Base-by-base conservation (phyloP, 2,113 vertebrate genomes). In the Ia io region DNA sequence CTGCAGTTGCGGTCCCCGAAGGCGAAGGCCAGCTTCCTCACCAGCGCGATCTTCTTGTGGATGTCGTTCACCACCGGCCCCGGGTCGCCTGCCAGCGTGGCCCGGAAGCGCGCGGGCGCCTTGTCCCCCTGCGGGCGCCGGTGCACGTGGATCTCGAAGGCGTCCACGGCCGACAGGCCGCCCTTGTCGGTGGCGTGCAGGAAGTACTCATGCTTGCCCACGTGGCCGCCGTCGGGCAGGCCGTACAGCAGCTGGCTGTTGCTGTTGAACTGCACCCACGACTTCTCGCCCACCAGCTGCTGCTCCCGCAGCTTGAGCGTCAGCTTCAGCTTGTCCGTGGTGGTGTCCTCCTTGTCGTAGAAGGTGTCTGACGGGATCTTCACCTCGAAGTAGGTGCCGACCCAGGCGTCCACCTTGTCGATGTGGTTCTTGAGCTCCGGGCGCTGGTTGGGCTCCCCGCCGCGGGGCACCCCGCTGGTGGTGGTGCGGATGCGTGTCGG, bases 241-340 rank as follows among this genome's bases (percentile, higher is more conserved):
- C 99, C 99, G 0, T 99, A 99, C 98, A 99, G 98, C 32, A 99
- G 98, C 97, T 99, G 99, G 97, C 99, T 99, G 25, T 99, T 99
- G 97, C 99, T 99, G 97, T 99, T 99, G 97, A 99, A 99, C 94
- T 99, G 99, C 14, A 99, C 99, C 99, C 99, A 99, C 0, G 99
- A 99, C 1, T 98, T 98, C 97, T 99, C 99, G 22, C 97, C 99
- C 5, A 99, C 98, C 70, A 98, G 91, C 77, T 99, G 99, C 95
- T 99, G 99, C n/a, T 99, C 98, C 47, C 99, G 99, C 49, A 98
- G 98, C 95, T 99, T 99, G 97, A 99, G 96, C 42, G 99, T 99
- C 94, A 99, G 97, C 93, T 99, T 99, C 73, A 99, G 98, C 84
- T 99, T 99, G 97, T 99, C 99, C 0, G 99, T 99, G 32, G 99